phyloP scores from a whole-genome alignment of 2,797 vertebrate genomes.

The Chaunax sp. region DNA sequence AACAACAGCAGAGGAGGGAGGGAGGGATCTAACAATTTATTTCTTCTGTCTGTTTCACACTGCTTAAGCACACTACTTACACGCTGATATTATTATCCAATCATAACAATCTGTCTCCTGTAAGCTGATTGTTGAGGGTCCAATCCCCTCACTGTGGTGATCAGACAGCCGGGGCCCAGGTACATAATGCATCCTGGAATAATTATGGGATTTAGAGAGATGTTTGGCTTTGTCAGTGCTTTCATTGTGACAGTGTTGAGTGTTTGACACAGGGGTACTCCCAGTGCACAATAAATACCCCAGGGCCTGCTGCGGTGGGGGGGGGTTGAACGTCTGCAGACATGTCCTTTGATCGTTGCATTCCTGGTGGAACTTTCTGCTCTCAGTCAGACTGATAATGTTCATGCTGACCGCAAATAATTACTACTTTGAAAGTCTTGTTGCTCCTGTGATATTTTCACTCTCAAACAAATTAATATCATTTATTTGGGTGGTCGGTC shows the following conservation, averaged over 20 bases:
- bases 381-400: constrained; percentile 43
- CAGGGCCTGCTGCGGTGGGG: constrained; percentile 11
- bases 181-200: constrained; percentile 83
- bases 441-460: background rate
- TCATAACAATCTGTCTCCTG: constrained; percentile 78
- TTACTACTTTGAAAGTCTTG: constrained; percentile 10
- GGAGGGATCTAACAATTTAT: constrained; percentile 51
- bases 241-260: constrained; percentile 80
- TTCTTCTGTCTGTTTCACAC: constrained; percentile 59
- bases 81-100: constrained; percentile 78
- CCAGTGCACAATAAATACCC: constrained; percentile 71
- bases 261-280: constrained; percentile 77
- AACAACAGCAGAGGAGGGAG: constrained; percentile 34
- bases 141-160: constrained; percentile 78
- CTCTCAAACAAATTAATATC: no score
- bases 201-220: constrained; percentile 85
- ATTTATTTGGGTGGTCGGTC: no score
- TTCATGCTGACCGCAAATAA: constrained; percentile 49
- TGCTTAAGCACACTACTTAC: constrained; percentile 78
- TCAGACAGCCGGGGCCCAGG: constrained; percentile 80
- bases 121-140: constrained; percentile 83
- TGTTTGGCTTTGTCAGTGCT: constrained; percentile 83
- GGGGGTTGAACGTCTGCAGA: constrained; percentile 63
- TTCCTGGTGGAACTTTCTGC: constrained; percentile 51
- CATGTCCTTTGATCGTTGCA: constrained; percentile 71